Evolutionary conservation across 2,888 invertebrate species (phyloP).

Genomic region (Paralinhomoeus sp.): DNA sequence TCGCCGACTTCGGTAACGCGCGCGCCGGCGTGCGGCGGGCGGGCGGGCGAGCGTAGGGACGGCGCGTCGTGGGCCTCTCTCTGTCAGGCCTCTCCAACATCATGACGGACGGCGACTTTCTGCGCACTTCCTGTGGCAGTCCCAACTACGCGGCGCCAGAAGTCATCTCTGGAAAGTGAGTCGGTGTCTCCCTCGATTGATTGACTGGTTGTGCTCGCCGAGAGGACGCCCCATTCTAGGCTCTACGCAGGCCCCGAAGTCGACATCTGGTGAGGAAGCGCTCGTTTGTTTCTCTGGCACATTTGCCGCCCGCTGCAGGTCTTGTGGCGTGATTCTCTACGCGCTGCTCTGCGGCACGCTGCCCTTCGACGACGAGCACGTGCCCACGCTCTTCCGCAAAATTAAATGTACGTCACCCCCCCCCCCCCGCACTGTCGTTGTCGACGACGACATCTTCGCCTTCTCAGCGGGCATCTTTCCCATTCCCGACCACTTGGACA

Average conservation of each 20-base stretch:
- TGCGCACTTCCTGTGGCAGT: slow-evolving; percentile 90
- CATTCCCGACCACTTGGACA: slow-evolving; percentile 89
- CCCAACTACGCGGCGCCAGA: slow-evolving; percentile 99
- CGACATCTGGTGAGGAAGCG: slow-evolving; percentile 54
- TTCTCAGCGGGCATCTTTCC: slow-evolving; percentile 74
- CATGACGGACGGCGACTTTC: slow-evolving; percentile 99
- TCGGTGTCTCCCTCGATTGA: not conserved
- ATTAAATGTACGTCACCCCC: slow-evolving; percentile 62
- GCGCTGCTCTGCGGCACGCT: slow-evolving; percentile 74
- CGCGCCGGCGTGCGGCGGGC: too few species aligned
- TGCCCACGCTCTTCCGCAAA: slow-evolving; percentile 89
- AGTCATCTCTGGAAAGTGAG: slow-evolving; percentile 76
- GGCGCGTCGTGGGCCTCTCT: too few species aligned
- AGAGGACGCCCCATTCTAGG: slow-evolving; percentile 18
- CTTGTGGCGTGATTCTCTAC: slow-evolving; percentile 92
- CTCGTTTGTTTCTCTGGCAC: slow-evolving; percentile 32
- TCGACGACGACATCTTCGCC: slow-evolving; percentile 59
- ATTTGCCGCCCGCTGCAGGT: slow-evolving; percentile 36
- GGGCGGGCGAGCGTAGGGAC: not conserved
- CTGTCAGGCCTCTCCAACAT: slow-evolving; percentile 70
- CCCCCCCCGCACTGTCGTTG: too few species aligned
- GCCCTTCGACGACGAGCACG: slow-evolving; percentile 97
- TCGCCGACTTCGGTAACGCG: slow-evolving; percentile 60
- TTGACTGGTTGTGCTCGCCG: not conserved
- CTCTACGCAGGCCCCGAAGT: slow-evolving; percentile 98